These are phyloP conservation scores for Falcunculus frontatus DNA, from an alignment of 2,113 vertebrate species.

Conservation along the genomic window DNA sequence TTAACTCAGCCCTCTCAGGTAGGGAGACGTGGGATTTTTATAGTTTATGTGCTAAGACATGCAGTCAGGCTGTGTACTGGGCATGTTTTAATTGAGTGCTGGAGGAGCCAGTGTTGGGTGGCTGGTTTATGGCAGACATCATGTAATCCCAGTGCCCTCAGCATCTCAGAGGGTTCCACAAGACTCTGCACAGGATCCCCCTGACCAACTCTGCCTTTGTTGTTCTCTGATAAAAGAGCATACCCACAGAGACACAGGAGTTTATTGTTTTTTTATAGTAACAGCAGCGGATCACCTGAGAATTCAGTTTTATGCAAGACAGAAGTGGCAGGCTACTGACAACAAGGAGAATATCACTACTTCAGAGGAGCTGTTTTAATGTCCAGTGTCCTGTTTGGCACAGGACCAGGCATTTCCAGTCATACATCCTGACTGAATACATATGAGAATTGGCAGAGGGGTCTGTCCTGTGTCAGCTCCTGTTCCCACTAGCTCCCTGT, in stretches of 20 bases:
- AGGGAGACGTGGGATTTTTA: background rate
- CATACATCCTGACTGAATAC: background rate
- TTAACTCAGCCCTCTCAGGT: background rate
- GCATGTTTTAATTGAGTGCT: background rate
- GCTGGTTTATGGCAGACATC: background rate
- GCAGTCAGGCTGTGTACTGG: background rate
- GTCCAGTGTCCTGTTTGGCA: background rate
- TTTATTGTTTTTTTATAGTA: background rate
- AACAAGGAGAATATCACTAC: background rate
- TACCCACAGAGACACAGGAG: background rate
- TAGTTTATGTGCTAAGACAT: background rate
- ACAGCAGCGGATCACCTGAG: background rate
- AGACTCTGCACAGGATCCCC: background rate
- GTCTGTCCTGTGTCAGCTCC: background rate
- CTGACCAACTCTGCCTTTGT: background rate
- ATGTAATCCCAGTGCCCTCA: background rate
- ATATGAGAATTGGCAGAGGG: background rate
- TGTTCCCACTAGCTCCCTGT: background rate
- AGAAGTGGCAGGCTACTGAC: background rate
- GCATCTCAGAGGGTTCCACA: background rate
- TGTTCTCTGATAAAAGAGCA: background rate
- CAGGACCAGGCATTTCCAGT: background rate
- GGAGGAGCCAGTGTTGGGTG: background rate
- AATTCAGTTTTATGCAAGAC: background rate
- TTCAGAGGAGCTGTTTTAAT: background rate